Evolutionary conservation across 2,797 vertebrate genomes (phyloP), one percentile per base, ranked within the genome.

Genomic region (Enteromius viviparus): DNA sequence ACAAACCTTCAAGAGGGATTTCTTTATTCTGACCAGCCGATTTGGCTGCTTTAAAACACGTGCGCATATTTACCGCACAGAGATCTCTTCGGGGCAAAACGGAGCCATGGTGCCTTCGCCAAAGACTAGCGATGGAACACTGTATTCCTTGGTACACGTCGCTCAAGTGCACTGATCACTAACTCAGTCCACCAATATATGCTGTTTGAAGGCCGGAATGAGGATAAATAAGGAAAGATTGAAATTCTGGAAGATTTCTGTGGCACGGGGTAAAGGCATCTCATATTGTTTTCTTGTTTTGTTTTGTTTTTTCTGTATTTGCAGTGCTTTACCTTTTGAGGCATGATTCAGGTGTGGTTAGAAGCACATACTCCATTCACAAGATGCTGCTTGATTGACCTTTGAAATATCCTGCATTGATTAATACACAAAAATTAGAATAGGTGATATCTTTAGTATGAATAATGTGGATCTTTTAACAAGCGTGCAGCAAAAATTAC

Each of bases 51-150:
- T 96, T 34, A 94, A 97, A 93, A 94, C 92, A 26, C 94, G 93
- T 58, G 97, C 97, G 1, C 97, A 97, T 78, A 96, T 96, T 88
- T 98, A 99, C 86, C 95, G 95, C 83, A 97, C 96, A 1, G 97
- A 99, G 89, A 97, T 94, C 1, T 96, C 95, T 0, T 96, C 94
- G 0, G 93, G 93, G 84, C 96, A 97, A 91, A 97, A 96, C 53
- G 93, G 95, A 1, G 92, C 93, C 0, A 95, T 93, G 88, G 90
- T 90, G 76, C 65, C 94, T 7, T 90, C 92, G 37, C 91, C 95
- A 1, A 97, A 96, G 92, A 94, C 85, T 85, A 93, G 91, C 32
- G 94, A 91, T 5, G 91, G 95, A 3, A 90, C 93, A 14, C 84
- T 93, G 76, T 96, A 95, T 86, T 95, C 95, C 3, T 69, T 96